A percentile compares a stretch with the other conserved stretches of the same genome.
These are phyloP conservation scores for Listrodromus nycthemerus DNA, from an alignment of 2,888 invertebrate species.

Conservation along the genomic window DNA sequence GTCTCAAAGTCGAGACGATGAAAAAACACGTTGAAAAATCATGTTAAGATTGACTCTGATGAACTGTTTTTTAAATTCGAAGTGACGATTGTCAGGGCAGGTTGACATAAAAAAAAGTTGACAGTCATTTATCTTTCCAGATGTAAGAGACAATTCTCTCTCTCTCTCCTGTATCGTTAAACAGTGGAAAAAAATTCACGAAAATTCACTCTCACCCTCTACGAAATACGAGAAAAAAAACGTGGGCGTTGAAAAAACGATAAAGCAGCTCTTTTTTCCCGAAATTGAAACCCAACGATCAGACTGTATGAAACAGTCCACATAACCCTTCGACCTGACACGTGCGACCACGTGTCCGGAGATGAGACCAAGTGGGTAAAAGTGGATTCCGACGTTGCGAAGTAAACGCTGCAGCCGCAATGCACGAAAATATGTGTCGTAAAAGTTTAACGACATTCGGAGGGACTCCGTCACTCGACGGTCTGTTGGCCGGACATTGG, in stretches of 20 bases:
- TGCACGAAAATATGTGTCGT: slow-evolving; percentile 50
- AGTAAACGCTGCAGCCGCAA: slow-evolving; percentile 17
- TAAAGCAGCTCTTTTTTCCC: not conserved
- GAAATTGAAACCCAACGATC: slow-evolving; percentile 18
- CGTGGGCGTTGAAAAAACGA: slow-evolving; percentile 3
- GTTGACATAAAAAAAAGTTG: not conserved
- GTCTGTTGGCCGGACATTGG: slow-evolving; percentile 48
- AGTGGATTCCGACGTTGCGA: not conserved
- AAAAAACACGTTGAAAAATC: slow-evolving; percentile 45
- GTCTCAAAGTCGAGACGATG: not conserved
- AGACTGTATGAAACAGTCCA: not conserved
- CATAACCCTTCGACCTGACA: slow-evolving; percentile 27
- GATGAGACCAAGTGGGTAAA: not conserved
- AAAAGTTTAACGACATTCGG: slow-evolving; percentile 63
- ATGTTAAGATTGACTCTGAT: slow-evolving; percentile 49
- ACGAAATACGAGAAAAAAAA: not conserved
- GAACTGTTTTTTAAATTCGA: slow-evolving; percentile 45
- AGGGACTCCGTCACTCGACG: not conserved
- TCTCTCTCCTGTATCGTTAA: too few species aligned
- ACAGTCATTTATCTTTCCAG: slow-evolving; percentile 36
- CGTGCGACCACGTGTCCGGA: slow-evolving; percentile 30
- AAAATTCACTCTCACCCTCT: not conserved
- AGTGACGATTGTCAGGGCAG: slow-evolving; percentile 25
- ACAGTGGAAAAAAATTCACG: too few species aligned
- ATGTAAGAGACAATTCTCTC: not conserved